These are phyloP conservation scores for Agelaius tricolor DNA, from an alignment of 2,113 vertebrate species.

Conservation along the genomic window DNA sequence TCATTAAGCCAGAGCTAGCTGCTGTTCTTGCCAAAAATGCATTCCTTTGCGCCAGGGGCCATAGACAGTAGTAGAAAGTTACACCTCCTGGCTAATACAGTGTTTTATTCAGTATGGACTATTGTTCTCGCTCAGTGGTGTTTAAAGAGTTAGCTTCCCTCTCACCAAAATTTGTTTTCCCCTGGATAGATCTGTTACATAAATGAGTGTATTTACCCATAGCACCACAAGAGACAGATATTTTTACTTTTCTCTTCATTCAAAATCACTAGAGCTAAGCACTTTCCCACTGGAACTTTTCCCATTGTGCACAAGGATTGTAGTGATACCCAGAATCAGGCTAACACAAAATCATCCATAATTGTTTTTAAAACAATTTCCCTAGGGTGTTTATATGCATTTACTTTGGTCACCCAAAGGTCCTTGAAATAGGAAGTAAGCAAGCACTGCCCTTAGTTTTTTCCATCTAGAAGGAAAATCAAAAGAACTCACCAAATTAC, in stretches of 20 bases:
- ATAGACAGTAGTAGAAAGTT: conserved; percentile 22
- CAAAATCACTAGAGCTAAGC: background rate
- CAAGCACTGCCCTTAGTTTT: background rate
- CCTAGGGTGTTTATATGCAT: background rate
- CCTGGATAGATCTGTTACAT: background rate
- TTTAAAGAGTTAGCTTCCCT: background rate
- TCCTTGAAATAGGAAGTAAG: background rate
- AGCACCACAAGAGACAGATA: background rate
- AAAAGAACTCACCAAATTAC: conserved; percentile 10
- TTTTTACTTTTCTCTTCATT: background rate
- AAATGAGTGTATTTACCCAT: background rate
- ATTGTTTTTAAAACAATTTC: background rate
- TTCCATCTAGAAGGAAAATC: background rate
- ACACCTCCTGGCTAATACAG: conserved; percentile 4
- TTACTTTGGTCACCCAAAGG: background rate
- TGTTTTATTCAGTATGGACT: background rate
- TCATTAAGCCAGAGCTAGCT: conserved; percentile 33
- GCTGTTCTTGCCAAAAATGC: conserved; percentile 25
- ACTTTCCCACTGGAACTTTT: background rate
- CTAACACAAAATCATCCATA: background rate
- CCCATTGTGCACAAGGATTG: background rate
- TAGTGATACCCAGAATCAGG: background rate
- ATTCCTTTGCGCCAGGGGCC: background rate
- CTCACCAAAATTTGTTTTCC: background rate
- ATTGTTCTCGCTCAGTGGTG: background rate